phyloP scores from a whole-genome alignment of 2,113 vertebrate genomes.

The Desmodus rotundus region DNA sequence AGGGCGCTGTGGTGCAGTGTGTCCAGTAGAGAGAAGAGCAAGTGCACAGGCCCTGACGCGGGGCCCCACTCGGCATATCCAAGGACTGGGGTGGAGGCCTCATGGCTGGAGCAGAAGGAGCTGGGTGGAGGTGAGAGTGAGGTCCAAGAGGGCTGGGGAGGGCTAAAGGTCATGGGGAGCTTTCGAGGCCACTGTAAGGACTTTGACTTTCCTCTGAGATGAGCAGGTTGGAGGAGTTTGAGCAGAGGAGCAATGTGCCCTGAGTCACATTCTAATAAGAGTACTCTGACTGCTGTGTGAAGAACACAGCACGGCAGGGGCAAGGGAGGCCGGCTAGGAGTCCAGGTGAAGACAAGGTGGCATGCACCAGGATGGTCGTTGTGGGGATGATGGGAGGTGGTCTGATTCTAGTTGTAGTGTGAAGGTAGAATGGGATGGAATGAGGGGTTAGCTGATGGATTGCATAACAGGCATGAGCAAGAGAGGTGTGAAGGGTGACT shows the following conservation, averaged over 20 bases:
- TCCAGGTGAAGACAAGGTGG: not conserved
- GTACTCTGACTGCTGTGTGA: not conserved
- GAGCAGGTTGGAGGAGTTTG: not conserved
- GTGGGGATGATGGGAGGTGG: fast-evolving
- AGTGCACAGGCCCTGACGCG: not conserved
- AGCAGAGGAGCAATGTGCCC: not conserved
- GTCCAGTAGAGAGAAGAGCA: not conserved
- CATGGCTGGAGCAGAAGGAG: not conserved
- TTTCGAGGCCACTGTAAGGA: not conserved
- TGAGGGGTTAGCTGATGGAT: not conserved
- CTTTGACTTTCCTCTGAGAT: not conserved
- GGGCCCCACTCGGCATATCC: fast-evolving
- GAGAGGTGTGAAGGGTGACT: not conserved
- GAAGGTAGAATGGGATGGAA: not conserved
- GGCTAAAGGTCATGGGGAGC: fast-evolving
- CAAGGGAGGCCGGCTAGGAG: not conserved
- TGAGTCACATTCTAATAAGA: not conserved
- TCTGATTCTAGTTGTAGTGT: not conserved
- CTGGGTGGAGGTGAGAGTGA: not conserved
- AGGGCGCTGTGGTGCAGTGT: not conserved
- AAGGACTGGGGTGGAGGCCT: fast-evolving
- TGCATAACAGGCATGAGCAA: not conserved
- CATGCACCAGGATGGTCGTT: too few species aligned
- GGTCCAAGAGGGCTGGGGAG: not conserved
- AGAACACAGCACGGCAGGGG: not conserved